Conservation (phyloP, 1,140 invertebrate species). For the Ridgeia piscesae region DNA sequence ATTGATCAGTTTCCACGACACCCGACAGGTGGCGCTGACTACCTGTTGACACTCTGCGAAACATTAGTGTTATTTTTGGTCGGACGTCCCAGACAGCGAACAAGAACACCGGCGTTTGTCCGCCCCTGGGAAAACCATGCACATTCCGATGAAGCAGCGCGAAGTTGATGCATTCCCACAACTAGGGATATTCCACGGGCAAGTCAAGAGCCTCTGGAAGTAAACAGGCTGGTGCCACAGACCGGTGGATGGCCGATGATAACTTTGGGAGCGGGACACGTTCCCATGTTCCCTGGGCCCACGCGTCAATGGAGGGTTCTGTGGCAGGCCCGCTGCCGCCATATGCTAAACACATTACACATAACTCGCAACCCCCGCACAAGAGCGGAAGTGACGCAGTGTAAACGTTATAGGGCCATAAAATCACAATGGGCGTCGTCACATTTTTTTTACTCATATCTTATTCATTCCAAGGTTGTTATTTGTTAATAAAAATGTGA, state of each 20-base stretch:
- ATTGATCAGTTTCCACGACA: no score
- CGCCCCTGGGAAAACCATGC: neutral
- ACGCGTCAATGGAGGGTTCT: neutral
- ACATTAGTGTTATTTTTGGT: neutral
- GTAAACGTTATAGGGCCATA: no score
- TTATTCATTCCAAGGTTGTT: no score
- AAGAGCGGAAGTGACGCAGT: no score
- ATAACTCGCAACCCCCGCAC: no score
- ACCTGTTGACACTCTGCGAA: neutral
- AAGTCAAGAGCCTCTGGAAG: neutral
- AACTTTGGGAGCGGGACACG: neutral
- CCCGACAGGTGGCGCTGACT: neutral
- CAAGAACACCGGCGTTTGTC: neutral
- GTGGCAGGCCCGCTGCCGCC: neutral
- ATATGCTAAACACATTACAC: neutral
- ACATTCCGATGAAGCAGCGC: neutral
- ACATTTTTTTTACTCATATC: no score
- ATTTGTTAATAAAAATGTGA: no score
- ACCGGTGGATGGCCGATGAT: neutral
- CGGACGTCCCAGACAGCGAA: neutral
- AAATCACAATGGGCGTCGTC: no score
- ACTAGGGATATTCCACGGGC: neutral
- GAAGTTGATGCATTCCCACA: neutral
- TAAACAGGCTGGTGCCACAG: neutral
- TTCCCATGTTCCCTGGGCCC: neutral